Percentiles rank a stretch among this genome's conserved stretches.
phyloP scores from a whole-genome alignment of 2,113 vertebrate genomes.

The Castor canadensis region DNA sequence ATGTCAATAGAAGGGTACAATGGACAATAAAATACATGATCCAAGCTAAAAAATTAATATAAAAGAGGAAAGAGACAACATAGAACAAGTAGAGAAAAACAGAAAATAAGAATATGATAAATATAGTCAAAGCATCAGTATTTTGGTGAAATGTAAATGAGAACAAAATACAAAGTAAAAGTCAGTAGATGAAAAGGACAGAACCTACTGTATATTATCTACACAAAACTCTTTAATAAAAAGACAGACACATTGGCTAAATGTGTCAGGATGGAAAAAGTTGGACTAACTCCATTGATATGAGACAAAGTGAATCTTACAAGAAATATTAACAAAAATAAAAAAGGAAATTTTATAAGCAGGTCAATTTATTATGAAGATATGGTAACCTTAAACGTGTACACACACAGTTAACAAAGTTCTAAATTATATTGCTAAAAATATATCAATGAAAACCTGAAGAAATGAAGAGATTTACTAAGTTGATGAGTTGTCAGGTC shows the following conservation, averaged over 20 bases:
- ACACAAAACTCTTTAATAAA: background rate
- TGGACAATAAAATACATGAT: no score
- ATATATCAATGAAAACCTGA: background rate
- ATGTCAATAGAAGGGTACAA: no score
- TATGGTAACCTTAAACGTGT: background rate
- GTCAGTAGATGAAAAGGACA: no score
- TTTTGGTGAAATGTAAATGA: no score
- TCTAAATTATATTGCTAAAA: background rate
- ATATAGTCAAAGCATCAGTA: no score
- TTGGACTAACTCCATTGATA: background rate
- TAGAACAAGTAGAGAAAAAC: no score
- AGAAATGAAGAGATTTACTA: background rate
- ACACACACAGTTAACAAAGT: background rate
- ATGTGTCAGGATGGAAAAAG: background rate
- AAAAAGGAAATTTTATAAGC: background rate
- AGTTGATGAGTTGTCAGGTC: background rate
- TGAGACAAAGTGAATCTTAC: background rate
- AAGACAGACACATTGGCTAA: background rate
- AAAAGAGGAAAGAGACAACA: no score
- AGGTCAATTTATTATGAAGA: background rate
- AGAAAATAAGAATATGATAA: no score
- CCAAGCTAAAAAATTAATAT: no score
- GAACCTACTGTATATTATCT: no score
- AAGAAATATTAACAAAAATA: background rate
- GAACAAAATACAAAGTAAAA: no score